Conservation (phyloP, 2,113 vertebrate species). For the Pedetes capensis region DNA sequence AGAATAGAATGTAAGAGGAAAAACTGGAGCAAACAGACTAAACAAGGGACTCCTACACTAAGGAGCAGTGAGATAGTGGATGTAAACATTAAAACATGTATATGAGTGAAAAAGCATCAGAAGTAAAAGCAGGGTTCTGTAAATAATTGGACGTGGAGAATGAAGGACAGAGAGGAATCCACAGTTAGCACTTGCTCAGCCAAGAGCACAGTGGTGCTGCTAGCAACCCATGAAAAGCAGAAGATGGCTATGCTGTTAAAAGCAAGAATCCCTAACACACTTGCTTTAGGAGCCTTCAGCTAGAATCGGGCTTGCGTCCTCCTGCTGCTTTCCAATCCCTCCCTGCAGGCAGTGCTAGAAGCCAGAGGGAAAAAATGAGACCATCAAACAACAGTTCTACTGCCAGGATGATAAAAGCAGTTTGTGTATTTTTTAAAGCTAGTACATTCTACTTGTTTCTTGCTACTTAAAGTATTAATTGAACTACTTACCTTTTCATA, state of each 20-base stretch:
- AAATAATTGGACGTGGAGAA: background rate
- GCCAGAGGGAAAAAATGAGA: background rate
- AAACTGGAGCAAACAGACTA: background rate
- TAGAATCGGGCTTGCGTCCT: background rate
- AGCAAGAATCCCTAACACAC: background rate
- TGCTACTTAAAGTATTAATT: background rate
- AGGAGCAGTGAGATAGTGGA: background rate
- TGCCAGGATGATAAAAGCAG: background rate
- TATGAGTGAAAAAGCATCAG: background rate
- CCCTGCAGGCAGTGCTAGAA: background rate
- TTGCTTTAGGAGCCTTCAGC: background rate
- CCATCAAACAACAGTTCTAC: background rate
- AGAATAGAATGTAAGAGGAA: background rate
- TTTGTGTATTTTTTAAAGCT: background rate
- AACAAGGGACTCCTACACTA: background rate
- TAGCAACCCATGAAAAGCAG: background rate
- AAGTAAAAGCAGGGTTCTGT: background rate
- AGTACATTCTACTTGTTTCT: background rate
- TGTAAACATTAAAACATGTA: background rate
- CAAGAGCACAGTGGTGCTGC: fast-evolving
- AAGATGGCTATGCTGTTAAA: background rate
- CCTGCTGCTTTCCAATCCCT: background rate
- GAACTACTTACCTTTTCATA: background rate
- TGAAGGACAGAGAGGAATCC: background rate
- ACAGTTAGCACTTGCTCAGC: background rate